Base-by-base conservation (phyloP, 2,888 invertebrate genomes). In the Cinara cedri region DNA sequence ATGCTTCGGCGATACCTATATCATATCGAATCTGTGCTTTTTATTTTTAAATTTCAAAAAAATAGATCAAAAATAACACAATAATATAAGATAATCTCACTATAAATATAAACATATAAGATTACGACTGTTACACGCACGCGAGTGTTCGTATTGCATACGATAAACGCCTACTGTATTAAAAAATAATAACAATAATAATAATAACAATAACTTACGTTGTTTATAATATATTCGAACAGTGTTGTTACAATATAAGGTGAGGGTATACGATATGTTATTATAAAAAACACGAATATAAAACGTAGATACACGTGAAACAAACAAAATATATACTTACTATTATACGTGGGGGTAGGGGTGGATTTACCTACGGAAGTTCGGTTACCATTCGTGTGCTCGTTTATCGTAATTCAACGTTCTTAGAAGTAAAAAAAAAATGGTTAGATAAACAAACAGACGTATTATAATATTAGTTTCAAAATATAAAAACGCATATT, bases 141-240 rank as follows among this genome's bases (percentile, higher is more conserved):
- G 74, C 62, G 51, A 62, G 44, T 72, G 51, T 44, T 62, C 14
- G 26, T 21, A 72, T 74, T 51, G 49, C 63, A 63, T 62, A 62
- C 16, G 42, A 63, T 4, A 51, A 51, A 74, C 9, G 63, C 51
- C 42, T 74, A 11, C 21, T 63, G 42, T 74, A 34, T 49, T 16
- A 62, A 72, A 72, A 60, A 72, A 21, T 19, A 42, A 44, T 44
- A 21, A 16, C 13, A 57, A 57, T 34, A 57, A 57, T 57, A 60
- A 60, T 60, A 60, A 34, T 34, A 34, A 9, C 10, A 44, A 19
- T 55, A 19, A 46, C 19, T 26, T 26, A 11, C 13, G 1, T 72
- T 49, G 8, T 4, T 16, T 9, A 24, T 49, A 60, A 49, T 68
- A n/a, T 51, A 0, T 21, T 10, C 6, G 34, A 4, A 34, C 34